A percentile compares a stretch with the other conserved stretches of the same genome.
phyloP scores from a whole-genome alignment of 2,113 vertebrate species.

The Columba livia region DNA sequence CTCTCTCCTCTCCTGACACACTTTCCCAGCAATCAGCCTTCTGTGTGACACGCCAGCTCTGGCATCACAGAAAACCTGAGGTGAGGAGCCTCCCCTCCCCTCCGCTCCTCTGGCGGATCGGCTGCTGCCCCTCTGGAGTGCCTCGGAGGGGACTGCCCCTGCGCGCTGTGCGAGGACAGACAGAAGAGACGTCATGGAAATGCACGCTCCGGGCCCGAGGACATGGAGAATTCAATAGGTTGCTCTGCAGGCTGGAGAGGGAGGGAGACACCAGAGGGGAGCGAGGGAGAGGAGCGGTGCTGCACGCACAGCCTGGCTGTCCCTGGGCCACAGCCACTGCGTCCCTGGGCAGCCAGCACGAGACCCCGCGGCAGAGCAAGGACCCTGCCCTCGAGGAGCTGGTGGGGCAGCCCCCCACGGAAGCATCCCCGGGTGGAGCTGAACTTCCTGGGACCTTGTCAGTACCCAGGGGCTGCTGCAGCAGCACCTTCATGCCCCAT shows the following conservation, averaged over 20 bases:
- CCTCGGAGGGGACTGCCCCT: conserved; percentile 25
- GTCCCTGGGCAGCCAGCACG: not conserved
- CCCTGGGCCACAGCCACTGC: rapidly evolving
- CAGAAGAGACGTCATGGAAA: conserved; percentile 78
- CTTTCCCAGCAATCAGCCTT: conserved; percentile 14
- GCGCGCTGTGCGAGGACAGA: conserved; percentile 25
- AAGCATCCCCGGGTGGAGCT: not conserved
- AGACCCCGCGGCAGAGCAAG: not conserved
- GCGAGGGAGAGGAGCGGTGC: conserved; percentile 30
- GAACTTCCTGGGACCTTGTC: not conserved
- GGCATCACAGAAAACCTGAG: not conserved
- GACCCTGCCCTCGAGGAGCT: not conserved
- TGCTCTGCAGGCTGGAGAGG: conserved; percentile 70
- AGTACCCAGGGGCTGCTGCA: not conserved
- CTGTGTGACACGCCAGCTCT: not conserved
- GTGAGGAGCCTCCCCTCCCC: conserved; percentile 10
- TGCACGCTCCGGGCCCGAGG: conserved; percentile 57
- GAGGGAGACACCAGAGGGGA: conserved; percentile 59
- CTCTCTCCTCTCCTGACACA: conserved; percentile 55
- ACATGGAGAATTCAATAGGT: conserved; percentile 77
- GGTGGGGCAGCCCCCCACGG: not conserved
- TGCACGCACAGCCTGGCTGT: not conserved
- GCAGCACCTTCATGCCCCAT: not conserved
- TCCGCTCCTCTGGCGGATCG: not conserved
- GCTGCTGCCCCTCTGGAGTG: not conserved